Base-by-base conservation (phyloP, 2,888 invertebrate species). In the Plagodis dolabraria region DNA sequence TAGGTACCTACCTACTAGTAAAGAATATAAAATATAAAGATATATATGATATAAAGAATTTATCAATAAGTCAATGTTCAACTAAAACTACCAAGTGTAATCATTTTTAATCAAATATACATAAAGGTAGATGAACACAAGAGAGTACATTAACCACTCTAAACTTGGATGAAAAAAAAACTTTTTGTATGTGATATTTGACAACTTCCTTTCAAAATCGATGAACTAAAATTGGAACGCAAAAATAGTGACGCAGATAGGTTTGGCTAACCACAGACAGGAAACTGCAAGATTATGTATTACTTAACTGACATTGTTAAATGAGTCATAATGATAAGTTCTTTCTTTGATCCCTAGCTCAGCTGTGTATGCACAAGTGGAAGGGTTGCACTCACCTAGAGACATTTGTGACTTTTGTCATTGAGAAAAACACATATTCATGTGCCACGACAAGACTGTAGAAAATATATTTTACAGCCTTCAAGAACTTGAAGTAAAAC, bases 271-370 rank as follows among this genome's bases (percentile, higher is more conserved):
- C 59, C 59, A 33, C 59, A 53, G 45, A 35, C 49, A 46, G 59
- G 59, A 59, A 51, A 46, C 36, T 40, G 45, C n/a, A 34, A 51
- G 50, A 50, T 54, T 22, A 22, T 22, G 22, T 22, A 22, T 22
- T 22, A 22, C 22, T 4, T 59, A 51, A 7, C 50, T 33, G 49
- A 42, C 53, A 50, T 50, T 34, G 38, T 7, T 11, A 33, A 33
- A 11, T 59, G 53, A 59, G 43, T 59, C 59, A 54, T 54, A 48
- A 58, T 49, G 2, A 22, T 22, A 22, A 22, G 22, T 22, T 33
- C 59, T 59, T 54, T 59, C 59, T 47, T 54, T 22, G 22, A 35
- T 45, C 45, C 52, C n/a, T 36, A 6, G 12, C 51, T 47, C 34
- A 10, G 35, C 46, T 53, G 42, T 46, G 33, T 35, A 35, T 33